Conservation (phyloP, 2,797 vertebrate genomes). For the Poecilia gillii region DNA sequence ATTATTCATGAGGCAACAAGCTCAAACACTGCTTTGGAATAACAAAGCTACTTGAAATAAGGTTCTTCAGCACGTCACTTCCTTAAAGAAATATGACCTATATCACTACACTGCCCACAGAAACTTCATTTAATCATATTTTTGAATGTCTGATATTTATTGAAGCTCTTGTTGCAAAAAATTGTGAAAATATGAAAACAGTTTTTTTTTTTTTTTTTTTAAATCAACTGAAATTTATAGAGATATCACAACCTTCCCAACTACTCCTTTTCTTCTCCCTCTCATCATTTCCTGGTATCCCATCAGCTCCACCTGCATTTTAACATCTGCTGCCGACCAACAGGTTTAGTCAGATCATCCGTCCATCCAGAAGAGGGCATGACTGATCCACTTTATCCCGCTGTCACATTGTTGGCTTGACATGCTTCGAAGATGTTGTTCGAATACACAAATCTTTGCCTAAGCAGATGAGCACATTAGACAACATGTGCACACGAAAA, state of each 20-base stretch:
- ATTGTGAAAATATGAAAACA: no score
- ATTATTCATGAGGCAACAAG: no score
- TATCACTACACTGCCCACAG: no score
- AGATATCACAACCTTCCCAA: background rate
- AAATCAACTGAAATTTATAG: no score
- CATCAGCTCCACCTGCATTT: constrained; percentile 16
- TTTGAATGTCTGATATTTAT: no score
- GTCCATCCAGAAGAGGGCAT: constrained; percentile 51
- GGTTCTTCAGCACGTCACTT: no score
- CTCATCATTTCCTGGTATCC: background rate
- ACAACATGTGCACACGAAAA: constrained; percentile 48
- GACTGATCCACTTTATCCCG: constrained; percentile 66
- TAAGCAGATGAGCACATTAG: constrained; percentile 45
- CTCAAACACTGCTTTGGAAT: no score
- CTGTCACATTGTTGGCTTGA: constrained; percentile 66
- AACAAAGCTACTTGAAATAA: no score
- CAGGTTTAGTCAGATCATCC: constrained; percentile 23
- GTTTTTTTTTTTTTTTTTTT: background rate
- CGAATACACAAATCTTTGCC: constrained; percentile 23
- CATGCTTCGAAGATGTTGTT: constrained; percentile 56
- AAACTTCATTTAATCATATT: no score
- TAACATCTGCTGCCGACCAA: background rate
- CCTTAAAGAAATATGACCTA: no score
- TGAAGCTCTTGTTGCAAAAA: no score
- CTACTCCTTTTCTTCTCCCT: background rate